Percentiles rank a stretch among this genome's conserved stretches.
Conservation (phyloP, 2,797 vertebrate genomes). For the Danio aesculapii region DNA sequence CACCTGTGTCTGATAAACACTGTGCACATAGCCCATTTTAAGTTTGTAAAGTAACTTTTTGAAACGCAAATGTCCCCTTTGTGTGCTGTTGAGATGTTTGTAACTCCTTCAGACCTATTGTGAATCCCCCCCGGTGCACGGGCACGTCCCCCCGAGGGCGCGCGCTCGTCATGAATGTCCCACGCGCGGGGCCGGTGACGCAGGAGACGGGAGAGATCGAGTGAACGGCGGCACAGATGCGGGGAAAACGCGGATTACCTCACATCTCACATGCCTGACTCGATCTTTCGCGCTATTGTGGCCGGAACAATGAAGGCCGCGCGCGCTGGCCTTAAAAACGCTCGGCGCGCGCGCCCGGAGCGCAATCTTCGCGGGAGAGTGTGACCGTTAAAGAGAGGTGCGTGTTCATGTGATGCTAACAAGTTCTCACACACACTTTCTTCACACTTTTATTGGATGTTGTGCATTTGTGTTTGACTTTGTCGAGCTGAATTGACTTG, state of each 20-base stretch:
- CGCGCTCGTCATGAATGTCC: no score
- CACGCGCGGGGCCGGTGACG: not conserved
- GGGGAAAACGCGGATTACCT: constrained; percentile 65
- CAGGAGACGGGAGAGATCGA: constrained; percentile 43
- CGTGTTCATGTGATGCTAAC: not conserved
- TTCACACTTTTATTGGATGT: not conserved
- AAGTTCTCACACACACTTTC: not conserved
- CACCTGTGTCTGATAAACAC: no score
- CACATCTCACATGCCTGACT: constrained; percentile 77
- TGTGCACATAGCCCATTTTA: no score
- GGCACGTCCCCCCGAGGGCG: no score
- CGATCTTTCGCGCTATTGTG: constrained; percentile 83
- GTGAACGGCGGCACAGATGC: not conserved
- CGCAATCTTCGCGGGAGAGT: constrained; percentile 59
- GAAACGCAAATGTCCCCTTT: no score
- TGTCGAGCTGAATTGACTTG: no score
- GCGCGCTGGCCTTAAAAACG: constrained; percentile 75
- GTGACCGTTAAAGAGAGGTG: constrained; percentile 70
- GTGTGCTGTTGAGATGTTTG: no score
- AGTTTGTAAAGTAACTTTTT: no score
- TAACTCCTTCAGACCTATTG: no score
- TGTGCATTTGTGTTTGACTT: constrained; percentile 22
- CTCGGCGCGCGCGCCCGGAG: constrained; percentile 56
- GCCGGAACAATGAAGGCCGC: constrained; percentile 73
- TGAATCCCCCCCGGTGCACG: no score